A percentile compares a stretch with the other conserved stretches of the same genome.
Conservation (phyloP, 2,888 invertebrate genomes). For the Melolontha melolontha region DNA sequence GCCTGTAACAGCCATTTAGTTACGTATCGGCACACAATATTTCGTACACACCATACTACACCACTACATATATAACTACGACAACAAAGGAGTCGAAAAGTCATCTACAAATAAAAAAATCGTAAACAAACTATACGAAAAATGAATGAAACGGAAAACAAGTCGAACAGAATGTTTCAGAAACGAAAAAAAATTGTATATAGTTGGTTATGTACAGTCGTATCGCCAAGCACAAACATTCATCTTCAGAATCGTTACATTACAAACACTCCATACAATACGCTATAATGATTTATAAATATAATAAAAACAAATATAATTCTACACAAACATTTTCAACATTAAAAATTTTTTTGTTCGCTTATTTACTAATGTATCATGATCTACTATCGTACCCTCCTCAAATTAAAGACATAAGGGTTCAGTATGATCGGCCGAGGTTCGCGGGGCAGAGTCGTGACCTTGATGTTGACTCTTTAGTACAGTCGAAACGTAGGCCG, state of each 20-base stretch:
- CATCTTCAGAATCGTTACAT: slow-evolving; percentile 58
- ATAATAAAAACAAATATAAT: slow-evolving; percentile 46
- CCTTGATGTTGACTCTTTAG: slow-evolving; percentile 36
- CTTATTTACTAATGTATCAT: slow-evolving; percentile 54
- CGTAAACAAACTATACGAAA: slow-evolving; percentile 29
- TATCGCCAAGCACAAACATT: slow-evolving; percentile 62
- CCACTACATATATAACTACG: slow-evolving; percentile 44
- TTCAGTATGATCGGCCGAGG: slow-evolving; percentile 61
- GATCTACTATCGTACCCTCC: slow-evolving; percentile 65
- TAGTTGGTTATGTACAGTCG: slow-evolving; percentile 56
- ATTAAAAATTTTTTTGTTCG: slow-evolving; percentile 47
- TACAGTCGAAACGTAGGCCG: slow-evolving; percentile 34
- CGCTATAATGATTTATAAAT: slow-evolving; percentile 50
- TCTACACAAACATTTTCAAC: slow-evolving; percentile 59
- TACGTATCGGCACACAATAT: slow-evolving; percentile 45
- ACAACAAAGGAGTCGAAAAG: slow-evolving; percentile 40
- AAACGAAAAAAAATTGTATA: slow-evolving; percentile 31
- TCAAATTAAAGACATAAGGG: slow-evolving; percentile 60
- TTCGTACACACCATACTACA: slow-evolving; percentile 38
- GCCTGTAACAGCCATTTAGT: slow-evolving; percentile 68
- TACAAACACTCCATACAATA: slow-evolving; percentile 53
- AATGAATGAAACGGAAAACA: slow-evolving; percentile 20
- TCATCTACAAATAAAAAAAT: slow-evolving; percentile 40
- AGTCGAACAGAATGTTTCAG: slow-evolving; percentile 10
- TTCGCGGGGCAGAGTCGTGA: slow-evolving; percentile 56